Percentiles rank a stretch among this genome's conserved stretches.
Conservation (phyloP, 2,888 invertebrate species). For the Entomobrya multifasciata region DNA sequence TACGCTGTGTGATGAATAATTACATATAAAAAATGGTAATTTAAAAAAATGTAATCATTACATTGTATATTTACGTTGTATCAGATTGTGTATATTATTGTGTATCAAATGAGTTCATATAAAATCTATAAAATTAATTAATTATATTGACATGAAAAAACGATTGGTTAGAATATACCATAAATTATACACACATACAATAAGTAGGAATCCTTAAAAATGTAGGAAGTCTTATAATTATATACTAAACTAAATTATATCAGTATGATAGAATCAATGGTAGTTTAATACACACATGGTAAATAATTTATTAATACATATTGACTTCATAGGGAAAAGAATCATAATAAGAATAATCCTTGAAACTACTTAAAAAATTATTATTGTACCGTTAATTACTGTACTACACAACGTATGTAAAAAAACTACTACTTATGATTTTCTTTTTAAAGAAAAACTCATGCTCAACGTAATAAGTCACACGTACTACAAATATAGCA, state of each 20-base stretch:
- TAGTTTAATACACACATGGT: constrained; percentile 60
- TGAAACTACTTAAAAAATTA: constrained; percentile 36
- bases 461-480: constrained; percentile 76
- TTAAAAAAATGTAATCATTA: constrained; percentile 44
- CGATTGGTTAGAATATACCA: background rate
- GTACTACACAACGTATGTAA: constrained; percentile 37
- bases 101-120: constrained; percentile 60
- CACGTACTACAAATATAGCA: constrained; percentile 62
- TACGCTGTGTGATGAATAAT: constrained; percentile 71
- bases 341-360: constrained; percentile 67
- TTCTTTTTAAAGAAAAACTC: constrained; percentile 70
- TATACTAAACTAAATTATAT: constrained; percentile 45
- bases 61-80: constrained; percentile 46
- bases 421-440: constrained; percentile 56
- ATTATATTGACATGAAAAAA: too few species aligned
- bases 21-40: constrained; percentile 56
- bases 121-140: background rate
- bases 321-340: constrained; percentile 52
- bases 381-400: constrained; percentile 24
- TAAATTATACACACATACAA: constrained; percentile 11
- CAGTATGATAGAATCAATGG: constrained; percentile 58
- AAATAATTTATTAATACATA: constrained; percentile 56
- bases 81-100: constrained; percentile 55
- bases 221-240: constrained; percentile 26
- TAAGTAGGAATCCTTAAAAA: constrained; percentile 45